These are phyloP conservation scores for Turnix velox DNA, from an alignment of 2,113 vertebrate genomes.

Conservation along the genomic window DNA sequence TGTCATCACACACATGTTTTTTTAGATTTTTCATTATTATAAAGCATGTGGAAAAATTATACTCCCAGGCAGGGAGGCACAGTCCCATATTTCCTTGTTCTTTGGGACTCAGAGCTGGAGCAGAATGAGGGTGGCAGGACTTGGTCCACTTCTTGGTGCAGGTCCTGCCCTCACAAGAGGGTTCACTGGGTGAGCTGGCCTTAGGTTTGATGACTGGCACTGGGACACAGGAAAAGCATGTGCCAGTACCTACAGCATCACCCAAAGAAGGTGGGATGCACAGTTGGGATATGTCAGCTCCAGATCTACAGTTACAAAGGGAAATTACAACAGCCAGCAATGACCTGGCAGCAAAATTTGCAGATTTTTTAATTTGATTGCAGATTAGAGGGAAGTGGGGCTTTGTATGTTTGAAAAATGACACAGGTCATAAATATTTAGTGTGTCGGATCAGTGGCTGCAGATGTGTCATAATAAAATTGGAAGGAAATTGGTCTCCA, in stretches of 20 bases:
- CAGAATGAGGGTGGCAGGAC: background rate
- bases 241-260: background rate
- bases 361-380: slow-evolving; percentile 1
- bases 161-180: background rate
- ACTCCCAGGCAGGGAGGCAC: no score
- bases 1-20: background rate
- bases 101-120: background rate
- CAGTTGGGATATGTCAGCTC: background rate
- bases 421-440: slow-evolving; percentile 1
- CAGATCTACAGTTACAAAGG: background rate
- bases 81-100: background rate
- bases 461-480: background rate
- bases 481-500: background rate
- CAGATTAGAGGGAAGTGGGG: background rate
- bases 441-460: background rate
- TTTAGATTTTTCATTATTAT: fast-evolving
- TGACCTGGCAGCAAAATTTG: background rate
- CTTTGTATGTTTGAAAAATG: background rate
- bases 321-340: background rate
- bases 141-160: background rate
- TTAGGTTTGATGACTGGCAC: background rate
- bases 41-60: fast-evolving
- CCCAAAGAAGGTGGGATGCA: background rate
- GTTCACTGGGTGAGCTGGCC: background rate
- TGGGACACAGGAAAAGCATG: background rate